Base-by-base conservation (phyloP, 2,113 vertebrate species). In the Serinus canaria region DNA sequence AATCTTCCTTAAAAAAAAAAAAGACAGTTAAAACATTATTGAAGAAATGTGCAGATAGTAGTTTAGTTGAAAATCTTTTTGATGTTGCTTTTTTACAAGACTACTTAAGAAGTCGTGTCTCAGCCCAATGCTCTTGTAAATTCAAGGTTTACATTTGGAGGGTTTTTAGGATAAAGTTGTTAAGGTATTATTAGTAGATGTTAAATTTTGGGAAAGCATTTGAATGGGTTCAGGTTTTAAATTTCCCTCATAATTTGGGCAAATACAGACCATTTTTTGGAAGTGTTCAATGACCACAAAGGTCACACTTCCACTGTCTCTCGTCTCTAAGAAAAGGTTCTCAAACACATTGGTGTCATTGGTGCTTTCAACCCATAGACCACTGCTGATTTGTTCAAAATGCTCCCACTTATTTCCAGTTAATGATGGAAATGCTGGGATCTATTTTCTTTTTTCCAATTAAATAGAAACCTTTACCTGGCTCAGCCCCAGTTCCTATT, bases 391-490 rank as follows among this genome's bases (percentile, higher is more conserved):
- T 46, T 43, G 39, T 46, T 89, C n/a, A 74, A 83, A 90, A 59
- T 20, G 46, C 21, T 93, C 64, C 55, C 67, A 56, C 70, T 90
- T 90, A 43, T 39, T 94, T 92, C 79, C 90, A 85, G 89, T 87
- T 83, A 95, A 72, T 74, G 78, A 91, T 31, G 59, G 78, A 94
- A 96, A 92, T 76, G 62, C 63, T 86, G 43, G 59, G n/a, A 69
- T 73, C 27, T 68, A 7, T 25, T 19, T 82, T 58, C 49, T 83
- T 69, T 23, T 8, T 17, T 9, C 5, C 67, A 73, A 77, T 92
- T 90, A 94, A 95, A 33, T 93, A 94, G 85, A 91, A 94, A 88
- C 52, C 33, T 86, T 90, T 50, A 83, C 67, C 85, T 96, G 96
- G 96, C 95, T 95, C 83, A 96, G 83, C 10, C 75, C 78, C 91